Evolutionary conservation across 2,113 vertebrate species (phyloP), one percentile per base, ranked within the genome.

Genomic region (Platysternon megacephalum): DNA sequence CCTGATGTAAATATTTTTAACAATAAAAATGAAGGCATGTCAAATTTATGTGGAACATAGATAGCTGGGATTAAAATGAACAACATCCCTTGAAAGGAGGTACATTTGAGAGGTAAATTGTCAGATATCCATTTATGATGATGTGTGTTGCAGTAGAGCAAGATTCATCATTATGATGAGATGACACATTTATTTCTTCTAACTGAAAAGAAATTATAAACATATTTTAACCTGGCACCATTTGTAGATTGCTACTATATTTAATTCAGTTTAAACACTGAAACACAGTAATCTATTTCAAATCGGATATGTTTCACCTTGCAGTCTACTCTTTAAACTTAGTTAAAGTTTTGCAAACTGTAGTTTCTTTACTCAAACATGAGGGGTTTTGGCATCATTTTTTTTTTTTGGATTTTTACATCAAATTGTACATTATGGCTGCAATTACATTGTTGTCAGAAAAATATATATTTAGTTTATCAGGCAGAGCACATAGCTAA

Each of bases 361-460:
- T 8, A 76, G 39, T 89, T 78, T 44, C 85, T 95, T 97, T 95
- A 89, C 88, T 89, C 94, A 94, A 94, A 85, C n/a, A 52, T 6
- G 6, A 56, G 14, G 14, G 61, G 8, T 5, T 89, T 87, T 78
- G 21, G 85, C 58, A 88, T 51, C 26, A 58, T 80, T 28, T 92
- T n/a, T n/a, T n/a, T n/a, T n/a, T n/a, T n/a, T n/a, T n/a, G n/a
- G n/a, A n/a, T n/a, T n/a, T n/a, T n/a, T n/a, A n/a, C 29, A 80
- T 78, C 85, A 93, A 26, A 86, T 78, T 84, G 26, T 91, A 61
- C 84, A 76, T 93, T 95, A 86, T 94, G 56, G 5, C 32, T 84
- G 55, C 79, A 89, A 42, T 96, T 89, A 91, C 1, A 85, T 24
- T 89, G 14, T 84, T 97, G 93, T 58, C 49, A 91, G 65, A 88